phyloP scores from a whole-genome alignment of 2,888 invertebrate species.

The Anaspis maculata region DNA sequence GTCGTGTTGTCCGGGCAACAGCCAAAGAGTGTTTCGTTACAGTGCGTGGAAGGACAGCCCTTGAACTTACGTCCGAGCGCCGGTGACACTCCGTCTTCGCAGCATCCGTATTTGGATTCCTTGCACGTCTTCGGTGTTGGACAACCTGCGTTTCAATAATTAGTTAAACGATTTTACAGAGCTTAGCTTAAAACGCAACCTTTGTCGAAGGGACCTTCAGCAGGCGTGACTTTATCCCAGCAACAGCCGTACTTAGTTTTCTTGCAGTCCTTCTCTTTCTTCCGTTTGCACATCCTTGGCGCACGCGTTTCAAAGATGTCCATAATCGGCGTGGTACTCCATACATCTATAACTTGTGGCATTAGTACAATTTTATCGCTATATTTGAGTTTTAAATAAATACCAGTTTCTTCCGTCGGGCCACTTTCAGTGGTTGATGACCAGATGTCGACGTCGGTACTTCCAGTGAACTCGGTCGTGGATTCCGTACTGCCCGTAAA shows the following conservation, averaged over 20 bases:
- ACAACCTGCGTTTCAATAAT: too few relatives aligned
- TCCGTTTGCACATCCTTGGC: slow-evolving; percentile 50
- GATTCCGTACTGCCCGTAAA: slow-evolving; percentile 18
- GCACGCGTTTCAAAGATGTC: slow-evolving; percentile 45
- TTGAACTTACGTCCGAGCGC: slow-evolving; percentile 59
- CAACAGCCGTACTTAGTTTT: slow-evolving; percentile 74
- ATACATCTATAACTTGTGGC: slow-evolving; percentile 34
- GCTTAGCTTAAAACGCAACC: too few relatives aligned
- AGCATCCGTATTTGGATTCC: slow-evolving; percentile 71
- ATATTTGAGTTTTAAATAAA: not conserved
- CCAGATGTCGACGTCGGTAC: slow-evolving; percentile 27
- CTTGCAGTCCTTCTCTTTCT: slow-evolving; percentile 50
- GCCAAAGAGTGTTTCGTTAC: slow-evolving; percentile 73
- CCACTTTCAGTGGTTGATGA: slow-evolving; percentile 29
- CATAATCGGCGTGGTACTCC: slow-evolving; percentile 49
- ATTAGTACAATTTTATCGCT: not conserved
- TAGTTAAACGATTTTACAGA: too few relatives aligned
- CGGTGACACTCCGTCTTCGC: slow-evolving; percentile 72
- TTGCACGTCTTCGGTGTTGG: slow-evolving; percentile 64
- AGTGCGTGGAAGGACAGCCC: slow-evolving; percentile 70
- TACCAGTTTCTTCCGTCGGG: slow-evolving; percentile 18
- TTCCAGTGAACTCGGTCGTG: slow-evolving; percentile 19
- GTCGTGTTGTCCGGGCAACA: slow-evolving; percentile 78
- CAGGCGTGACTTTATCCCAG: slow-evolving; percentile 66
- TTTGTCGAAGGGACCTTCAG: slow-evolving; percentile 74